Evolutionary conservation across 2,113 vertebrate species (phyloP).

Genomic region (Colinus virginianus): DNA sequence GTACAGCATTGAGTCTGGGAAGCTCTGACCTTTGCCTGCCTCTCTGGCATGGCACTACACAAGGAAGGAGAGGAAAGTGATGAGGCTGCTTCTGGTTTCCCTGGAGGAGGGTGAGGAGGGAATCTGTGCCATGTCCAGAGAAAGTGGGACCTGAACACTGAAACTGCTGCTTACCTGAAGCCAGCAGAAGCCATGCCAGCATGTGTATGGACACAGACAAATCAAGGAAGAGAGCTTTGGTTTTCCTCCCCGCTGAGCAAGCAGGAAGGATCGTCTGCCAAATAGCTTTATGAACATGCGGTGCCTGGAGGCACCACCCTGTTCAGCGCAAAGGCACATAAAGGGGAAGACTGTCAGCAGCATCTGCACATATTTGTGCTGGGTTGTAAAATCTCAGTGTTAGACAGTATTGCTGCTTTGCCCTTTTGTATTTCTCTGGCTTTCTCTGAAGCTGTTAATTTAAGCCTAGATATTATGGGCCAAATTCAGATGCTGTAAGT

Average conservation of each 20-base stretch:
- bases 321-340: not conserved
- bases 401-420: not conserved
- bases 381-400: not conserved
- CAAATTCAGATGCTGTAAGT: not conserved
- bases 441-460: not conserved
- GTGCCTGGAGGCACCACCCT: not conserved
- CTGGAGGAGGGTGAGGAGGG: not conserved
- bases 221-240: not conserved
- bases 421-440: not conserved
- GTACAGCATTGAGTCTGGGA: not conserved
- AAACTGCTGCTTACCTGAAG: slow-evolving; percentile 15
- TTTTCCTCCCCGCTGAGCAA: not conserved
- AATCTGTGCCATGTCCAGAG: not conserved
- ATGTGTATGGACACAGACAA: not conserved
- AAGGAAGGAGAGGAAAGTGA: not conserved
- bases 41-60: not conserved
- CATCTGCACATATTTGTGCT: not conserved
- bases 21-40: not conserved
- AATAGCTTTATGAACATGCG: not conserved
- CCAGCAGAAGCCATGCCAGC: not conserved
- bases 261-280: not conserved
- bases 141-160: not conserved
- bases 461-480: not conserved
- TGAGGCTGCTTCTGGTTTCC: not conserved
- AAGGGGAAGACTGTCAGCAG: not conserved